phyloP scores from a whole-genome alignment of 2,888 invertebrate species.

The Xylota segnis region DNA sequence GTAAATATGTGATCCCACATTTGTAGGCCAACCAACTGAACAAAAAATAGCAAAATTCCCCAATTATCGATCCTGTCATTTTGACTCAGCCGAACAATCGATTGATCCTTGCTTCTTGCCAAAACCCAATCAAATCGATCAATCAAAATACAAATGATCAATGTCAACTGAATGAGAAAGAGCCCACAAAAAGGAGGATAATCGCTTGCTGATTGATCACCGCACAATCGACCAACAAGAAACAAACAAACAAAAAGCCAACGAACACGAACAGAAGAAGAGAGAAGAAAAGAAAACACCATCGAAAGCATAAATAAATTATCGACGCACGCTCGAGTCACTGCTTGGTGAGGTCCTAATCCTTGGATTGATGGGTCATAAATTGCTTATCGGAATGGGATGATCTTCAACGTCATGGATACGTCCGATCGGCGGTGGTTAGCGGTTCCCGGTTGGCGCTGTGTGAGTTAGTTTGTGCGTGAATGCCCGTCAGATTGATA shows the following conservation, averaged over 20 bases:
- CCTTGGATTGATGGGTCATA: slow-evolving; percentile 57
- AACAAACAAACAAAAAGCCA: not conserved
- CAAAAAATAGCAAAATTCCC: slow-evolving; percentile 9
- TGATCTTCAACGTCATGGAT: slow-evolving; percentile 56
- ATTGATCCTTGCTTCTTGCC: slow-evolving; percentile 19
- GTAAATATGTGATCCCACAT: no score
- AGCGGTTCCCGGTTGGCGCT: not conserved
- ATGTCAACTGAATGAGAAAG: slow-evolving; percentile 32
- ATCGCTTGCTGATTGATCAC: slow-evolving; percentile 44
- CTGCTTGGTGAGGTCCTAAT: slow-evolving; percentile 42
- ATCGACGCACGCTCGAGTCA: slow-evolving; percentile 37
- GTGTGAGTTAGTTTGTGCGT: slow-evolving; percentile 30
- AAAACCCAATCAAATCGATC: slow-evolving; percentile 52
- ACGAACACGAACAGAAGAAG: not conserved
- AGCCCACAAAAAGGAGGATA: slow-evolving; percentile 11
- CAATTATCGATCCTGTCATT: slow-evolving; percentile 46
- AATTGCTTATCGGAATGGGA: slow-evolving; percentile 61
- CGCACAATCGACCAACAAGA: not conserved
- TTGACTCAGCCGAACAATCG: slow-evolving; percentile 29
- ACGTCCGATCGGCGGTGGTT: slow-evolving; percentile 1
- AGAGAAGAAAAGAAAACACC: not conserved
- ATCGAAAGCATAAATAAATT: slow-evolving; percentile 46
- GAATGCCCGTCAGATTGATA: slow-evolving; percentile 37
- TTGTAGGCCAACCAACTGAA: not conserved
- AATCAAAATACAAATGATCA: slow-evolving; percentile 61